Percentiles rank a stretch among this genome's conserved stretches.
Evolutionary conservation across 2,797 vertebrate species (phyloP).

Genomic region (Chrysocyon brachyurus): DNA sequence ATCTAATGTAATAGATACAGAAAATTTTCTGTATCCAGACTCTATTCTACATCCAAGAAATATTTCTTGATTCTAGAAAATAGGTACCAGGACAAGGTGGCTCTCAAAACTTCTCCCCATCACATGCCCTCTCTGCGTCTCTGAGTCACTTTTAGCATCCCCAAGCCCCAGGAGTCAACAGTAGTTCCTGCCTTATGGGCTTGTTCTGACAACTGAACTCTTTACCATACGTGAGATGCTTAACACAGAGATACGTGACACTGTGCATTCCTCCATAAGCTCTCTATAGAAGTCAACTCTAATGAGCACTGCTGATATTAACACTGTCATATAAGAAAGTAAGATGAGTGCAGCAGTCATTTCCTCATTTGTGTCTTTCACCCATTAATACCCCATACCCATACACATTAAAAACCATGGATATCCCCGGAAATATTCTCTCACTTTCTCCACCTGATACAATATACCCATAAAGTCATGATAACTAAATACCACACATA

Average conservation of each 20-base stretch:
- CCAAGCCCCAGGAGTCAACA: not conserved
- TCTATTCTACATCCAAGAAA: not conserved
- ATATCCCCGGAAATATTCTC: not conserved
- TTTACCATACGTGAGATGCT: fast-evolving
- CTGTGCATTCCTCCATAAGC: not conserved
- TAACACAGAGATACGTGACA: fast-evolving
- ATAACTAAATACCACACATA: too few species aligned
- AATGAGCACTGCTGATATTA: fast-evolving
- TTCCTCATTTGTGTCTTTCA: not conserved
- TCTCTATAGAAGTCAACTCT: not conserved
- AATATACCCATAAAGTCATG: too few species aligned
- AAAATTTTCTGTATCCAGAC: too few species aligned
- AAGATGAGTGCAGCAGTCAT: not conserved
- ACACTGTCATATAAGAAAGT: not conserved
- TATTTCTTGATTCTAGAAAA: not conserved
- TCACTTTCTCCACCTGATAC: not conserved
- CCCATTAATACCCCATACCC: not conserved
- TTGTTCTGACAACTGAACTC: not conserved
- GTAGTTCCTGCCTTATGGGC: not conserved
- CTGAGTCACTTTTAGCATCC: too few species aligned
- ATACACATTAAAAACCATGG: not conserved
- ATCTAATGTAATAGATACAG: too few species aligned
- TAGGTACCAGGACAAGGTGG: not conserved
- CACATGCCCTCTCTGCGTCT: not conserved
- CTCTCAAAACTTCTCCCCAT: too few species aligned